Base-by-base conservation (phyloP, 2,797 vertebrate genomes). In the Tragelaphus eurycerus region DNA sequence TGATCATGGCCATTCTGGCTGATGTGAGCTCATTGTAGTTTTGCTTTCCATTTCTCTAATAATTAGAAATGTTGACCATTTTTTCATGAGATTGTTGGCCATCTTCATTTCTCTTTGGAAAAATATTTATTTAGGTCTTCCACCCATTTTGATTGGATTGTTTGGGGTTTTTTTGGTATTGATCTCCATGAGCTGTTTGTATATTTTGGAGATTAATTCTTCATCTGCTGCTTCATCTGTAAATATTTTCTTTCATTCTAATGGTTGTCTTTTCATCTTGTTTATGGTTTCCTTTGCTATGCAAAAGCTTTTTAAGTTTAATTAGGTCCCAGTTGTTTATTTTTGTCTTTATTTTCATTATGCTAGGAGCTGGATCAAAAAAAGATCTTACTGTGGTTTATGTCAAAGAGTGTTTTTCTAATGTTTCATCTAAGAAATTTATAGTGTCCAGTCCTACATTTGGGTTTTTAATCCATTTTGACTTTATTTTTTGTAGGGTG, bases 251-350 rank as follows among this genome's bases (percentile, higher is more conserved):
- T 64, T 64, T 64, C 31, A n/a, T 64, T 17, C 16, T 4, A n/a
- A n/a, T 0, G 0, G 15, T 64, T 64, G 15, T n/a, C 31, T 64
- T 64, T 64, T 17, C 62, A n/a, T 64, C 31, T n/a, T 64, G 3
- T 17, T 64, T n/a, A n/a, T 9, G 62, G 62, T n/a, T n/a, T 64
- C 15, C 4, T 64, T 64, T 64, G 7, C 7, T 17, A 15, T n/a
- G 7, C 62, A 64, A n/a, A 64, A 64, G 15, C 7, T n/a, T 64
- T 64, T 64, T 34, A n/a, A 8, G 7, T 17, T 17, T 64, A n/a
- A 64, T 64, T 64, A 64, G 31, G 31, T 64, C 31, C 31, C 31
- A n/a, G 17, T 16, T 64, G 15, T 9, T 17, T 64, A n/a, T n/a
- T n/a, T 64, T 64, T n/a, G 62, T n/a, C 29, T 64, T 64, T n/a